A percentile compares a stretch with the other conserved stretches of the same genome.
These are phyloP conservation scores for Pseudomyrmex gracilis DNA, from an alignment of 1,140 invertebrate genomes.

Conservation along the genomic window DNA sequence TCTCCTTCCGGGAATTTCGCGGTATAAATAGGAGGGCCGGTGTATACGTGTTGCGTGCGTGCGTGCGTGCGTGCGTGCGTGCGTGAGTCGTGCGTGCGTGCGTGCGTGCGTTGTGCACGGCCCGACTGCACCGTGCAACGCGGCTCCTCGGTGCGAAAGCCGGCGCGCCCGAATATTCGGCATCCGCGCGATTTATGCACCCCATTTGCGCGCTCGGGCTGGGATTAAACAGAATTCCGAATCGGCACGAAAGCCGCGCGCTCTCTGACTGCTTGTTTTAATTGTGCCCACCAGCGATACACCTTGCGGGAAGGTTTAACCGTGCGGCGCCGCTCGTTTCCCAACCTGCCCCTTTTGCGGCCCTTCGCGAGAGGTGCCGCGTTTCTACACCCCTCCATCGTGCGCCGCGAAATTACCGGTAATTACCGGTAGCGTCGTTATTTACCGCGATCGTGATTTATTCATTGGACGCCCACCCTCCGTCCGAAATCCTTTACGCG, in stretches of 20 bases:
- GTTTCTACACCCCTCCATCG: neutral
- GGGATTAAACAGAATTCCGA: constrained; percentile 40
- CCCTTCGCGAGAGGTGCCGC: neutral
- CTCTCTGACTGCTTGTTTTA: constrained; percentile 34
- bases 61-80: neutral
- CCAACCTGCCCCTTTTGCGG: neutral
- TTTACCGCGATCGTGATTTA: constrained; percentile 38
- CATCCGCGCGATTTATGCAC: constrained; percentile 72
- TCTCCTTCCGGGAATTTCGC: constrained; percentile 76
- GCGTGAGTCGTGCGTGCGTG: constrained; percentile 34
- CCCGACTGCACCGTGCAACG: constrained; percentile 34
- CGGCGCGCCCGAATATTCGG: constrained; percentile 62
- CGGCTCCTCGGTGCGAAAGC: constrained; percentile 14
- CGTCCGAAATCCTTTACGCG: constrained; percentile 23
- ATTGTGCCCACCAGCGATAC: constrained; percentile 17
- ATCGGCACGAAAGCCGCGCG: constrained; percentile 62
- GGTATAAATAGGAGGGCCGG: constrained; percentile 73
- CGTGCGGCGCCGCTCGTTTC: neutral
- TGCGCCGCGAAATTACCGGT: constrained; percentile 46
- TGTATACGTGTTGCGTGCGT: neutral
- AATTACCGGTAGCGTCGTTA: constrained; percentile 44
- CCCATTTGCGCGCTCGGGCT: constrained; percentile 27
- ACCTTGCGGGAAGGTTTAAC: too few species aligned
- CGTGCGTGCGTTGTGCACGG: constrained; percentile 20
- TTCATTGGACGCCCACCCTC: neutral